Evolutionary conservation across 1,140 invertebrate genomes (phyloP), one percentile per base, ranked within the genome.

Genomic region (Drosophila lini): DNA sequence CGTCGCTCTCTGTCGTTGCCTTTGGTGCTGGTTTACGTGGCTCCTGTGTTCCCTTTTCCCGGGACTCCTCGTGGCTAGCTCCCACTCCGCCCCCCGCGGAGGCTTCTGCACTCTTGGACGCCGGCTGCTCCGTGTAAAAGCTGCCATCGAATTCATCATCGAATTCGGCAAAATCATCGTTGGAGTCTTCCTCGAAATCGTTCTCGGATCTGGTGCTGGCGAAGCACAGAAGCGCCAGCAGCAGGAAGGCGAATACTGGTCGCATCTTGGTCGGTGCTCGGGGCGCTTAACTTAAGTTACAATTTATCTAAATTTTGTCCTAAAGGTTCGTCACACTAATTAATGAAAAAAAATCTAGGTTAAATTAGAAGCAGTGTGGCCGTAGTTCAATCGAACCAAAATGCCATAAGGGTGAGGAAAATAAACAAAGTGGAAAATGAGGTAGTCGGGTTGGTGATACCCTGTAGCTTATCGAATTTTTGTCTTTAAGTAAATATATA

Each of bases 161-260:
- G 94, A 99, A 99, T 92, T 99, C 98, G 2, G 98, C 98, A 94
- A 99, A 99, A 85, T 99, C 98, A 94, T 98, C 97, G 40, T 78
- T 74, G 47, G 71, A 69, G n/a, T 70, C 84, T 38, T 86, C 82
- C 67, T 74, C 50, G 32, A 61, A 64, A 34, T 80, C 40, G 53
- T 36, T 44, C 58, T 80, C 19, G 60, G 85, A 41, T 31, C 38
- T 80, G 8, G 78, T 44, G 42, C 55, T 81, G 64, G 32, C 85
- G 62, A 64, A 75, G 45, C 84, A 89, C 7, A 89, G 32, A 3
- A 89, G 62, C 41, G 80, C 78, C 65, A 89, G 67, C 40, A 89
- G 62, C 45, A 89, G 50, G 41, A 90, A 84, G 41, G 80, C 78
- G 62, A 75, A 76, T 36, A 89, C 70, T 76, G 84, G 84, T 62